Conservation (phyloP, 2,797 vertebrate genomes). For the Coilia nasus region DNA sequence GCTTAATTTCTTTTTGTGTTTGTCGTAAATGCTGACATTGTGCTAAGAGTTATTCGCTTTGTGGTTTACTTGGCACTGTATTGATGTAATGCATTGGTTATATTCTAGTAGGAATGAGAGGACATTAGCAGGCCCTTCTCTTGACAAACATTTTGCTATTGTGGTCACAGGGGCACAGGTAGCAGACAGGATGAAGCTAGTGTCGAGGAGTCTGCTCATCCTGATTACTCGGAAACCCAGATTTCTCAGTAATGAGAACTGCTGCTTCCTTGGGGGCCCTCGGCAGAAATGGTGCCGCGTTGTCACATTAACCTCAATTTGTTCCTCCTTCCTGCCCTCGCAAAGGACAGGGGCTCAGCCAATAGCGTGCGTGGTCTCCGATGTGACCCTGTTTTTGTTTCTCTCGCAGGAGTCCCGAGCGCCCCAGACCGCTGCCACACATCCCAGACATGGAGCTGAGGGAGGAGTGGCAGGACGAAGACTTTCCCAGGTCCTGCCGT, state of each 20-base stretch:
- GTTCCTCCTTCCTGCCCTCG: not conserved
- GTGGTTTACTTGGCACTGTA: not conserved
- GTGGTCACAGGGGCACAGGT: not conserved
- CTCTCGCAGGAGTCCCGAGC: conserved; percentile 52
- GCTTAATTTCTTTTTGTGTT: not conserved
- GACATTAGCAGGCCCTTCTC: too few species aligned
- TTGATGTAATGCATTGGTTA: not conserved
- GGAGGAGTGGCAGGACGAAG: conserved; percentile 79
- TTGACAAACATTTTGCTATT: too few species aligned
- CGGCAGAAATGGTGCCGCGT: not conserved
- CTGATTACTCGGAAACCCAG: not conserved
- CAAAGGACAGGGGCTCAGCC: not conserved
- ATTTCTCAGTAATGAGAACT: not conserved
- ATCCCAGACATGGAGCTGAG: conserved; percentile 74
- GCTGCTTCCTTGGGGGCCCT: not conserved
- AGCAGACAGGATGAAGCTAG: not conserved
- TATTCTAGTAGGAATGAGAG: not conserved
- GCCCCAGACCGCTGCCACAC: conserved; percentile 15
- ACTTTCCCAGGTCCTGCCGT: conserved; percentile 71
- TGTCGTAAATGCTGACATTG: not conserved
- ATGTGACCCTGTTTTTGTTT: not conserved
- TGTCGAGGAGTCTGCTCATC: not conserved
- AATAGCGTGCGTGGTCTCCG: not conserved
- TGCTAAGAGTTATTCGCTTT: not conserved
- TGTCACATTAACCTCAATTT: not conserved